Conservation (phyloP, 2,113 vertebrate species). For the Thoracochromis brauschi region DNA sequence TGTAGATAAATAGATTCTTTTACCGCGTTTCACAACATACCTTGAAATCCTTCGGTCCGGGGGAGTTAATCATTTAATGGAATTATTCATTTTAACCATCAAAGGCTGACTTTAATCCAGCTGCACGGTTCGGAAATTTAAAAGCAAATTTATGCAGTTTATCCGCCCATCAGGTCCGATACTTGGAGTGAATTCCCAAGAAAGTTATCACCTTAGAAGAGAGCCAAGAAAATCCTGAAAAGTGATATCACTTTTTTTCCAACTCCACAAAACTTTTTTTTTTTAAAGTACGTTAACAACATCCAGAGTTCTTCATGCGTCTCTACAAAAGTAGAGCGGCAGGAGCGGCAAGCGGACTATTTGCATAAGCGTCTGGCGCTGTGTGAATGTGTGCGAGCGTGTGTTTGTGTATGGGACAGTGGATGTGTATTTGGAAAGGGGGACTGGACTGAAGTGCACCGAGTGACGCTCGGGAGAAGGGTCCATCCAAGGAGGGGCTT, state of each 20-base stretch:
- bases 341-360: not conserved
- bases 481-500: slow-evolving; percentile 49
- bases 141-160: not conserved
- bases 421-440: slow-evolving; percentile 4
- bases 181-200: not conserved
- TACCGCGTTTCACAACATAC: slow-evolving; percentile 21
- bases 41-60: slow-evolving; percentile 39
- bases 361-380: slow-evolving; percentile 5
- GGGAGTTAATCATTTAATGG: slow-evolving; percentile 22
- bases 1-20: not conserved
- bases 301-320: slow-evolving; percentile 10
- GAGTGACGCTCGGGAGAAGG: slow-evolving; percentile 33
- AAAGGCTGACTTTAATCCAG: slow-evolving; percentile 36
- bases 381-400: not conserved
- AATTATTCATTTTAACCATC: slow-evolving; percentile 30
- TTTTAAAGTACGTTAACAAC: not conserved
- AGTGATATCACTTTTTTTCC: not conserved
- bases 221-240: not conserved
- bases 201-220: not conserved
- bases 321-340: not conserved
- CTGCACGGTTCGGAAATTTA: not conserved
- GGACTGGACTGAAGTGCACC: slow-evolving; percentile 41
- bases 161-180: slow-evolving; percentile 1
- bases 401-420: not conserved
- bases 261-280: not conserved